Evolutionary conservation across 2,888 invertebrate genomes (phyloP), one percentile per base, ranked within the genome.

Genomic region (Zeuzera pyrina): DNA sequence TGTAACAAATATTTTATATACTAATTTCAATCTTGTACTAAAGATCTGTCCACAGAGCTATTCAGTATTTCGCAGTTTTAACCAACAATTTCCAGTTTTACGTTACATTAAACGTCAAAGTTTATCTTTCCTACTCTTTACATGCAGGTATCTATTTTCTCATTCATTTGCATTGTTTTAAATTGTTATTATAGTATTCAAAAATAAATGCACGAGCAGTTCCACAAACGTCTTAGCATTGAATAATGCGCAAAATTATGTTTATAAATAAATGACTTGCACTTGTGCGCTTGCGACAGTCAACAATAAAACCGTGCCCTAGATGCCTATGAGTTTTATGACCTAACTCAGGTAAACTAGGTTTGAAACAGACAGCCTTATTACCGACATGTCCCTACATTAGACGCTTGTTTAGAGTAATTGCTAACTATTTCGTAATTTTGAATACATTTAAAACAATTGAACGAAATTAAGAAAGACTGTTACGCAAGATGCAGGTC

Each of bases 281-380:
- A 59, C 60, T 54, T 53, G 57, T 39, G 46, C n/a, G n/a, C n/a
- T 57, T 52, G 40, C 50, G 39, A 49, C 39, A 53, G 37, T 22
- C 21, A 52, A 60, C 60, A 65, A 68, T 70, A 66, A 69, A 67
- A 59, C 54, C 40, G 33, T 63, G 64, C 41, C 66, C 65, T 47
- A 60, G 59, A 68, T 71, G 57, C 55, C 52, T 52, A 40, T 27
- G 34, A 52, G 51, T 58, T 66, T 67, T 68, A 66, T 63, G 60
- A 59, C 52, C 56, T 42, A 54, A 52, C 49, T 53, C 42, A 45
- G 43, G 37, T 46, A 47, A 52, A 49, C 46, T 25, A 25, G 25
- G 12, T 25, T 25, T 25, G 30, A 25, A 15, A 12, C 11, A 25
- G 25, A 12, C 11, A 25, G 25, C 11, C 12, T 25, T 25, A 25